phyloP scores from a whole-genome alignment of 1,140 invertebrate species.

The Ganaspis sp. region DNA sequence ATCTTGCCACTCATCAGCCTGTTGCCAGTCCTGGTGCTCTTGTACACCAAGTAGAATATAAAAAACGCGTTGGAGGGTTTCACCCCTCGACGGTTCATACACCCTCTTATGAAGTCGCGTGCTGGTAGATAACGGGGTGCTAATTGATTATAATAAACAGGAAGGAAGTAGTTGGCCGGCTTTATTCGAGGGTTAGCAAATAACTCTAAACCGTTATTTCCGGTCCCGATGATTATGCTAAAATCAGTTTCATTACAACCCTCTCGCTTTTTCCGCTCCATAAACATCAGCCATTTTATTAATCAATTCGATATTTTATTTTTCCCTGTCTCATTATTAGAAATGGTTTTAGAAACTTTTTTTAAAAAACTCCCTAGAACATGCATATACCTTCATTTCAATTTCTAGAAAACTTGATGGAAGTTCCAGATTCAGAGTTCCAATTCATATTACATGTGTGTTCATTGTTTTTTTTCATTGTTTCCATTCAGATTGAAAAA shows the following conservation, averaged over 20 bases:
- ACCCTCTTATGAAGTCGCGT: constrained; percentile 57
- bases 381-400: no score
- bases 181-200: constrained; percentile 57
- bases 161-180: constrained; percentile 55
- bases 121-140: constrained; percentile 69
- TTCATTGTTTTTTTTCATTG: no score
- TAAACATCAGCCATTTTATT: not conserved
- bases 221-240: constrained; percentile 41
- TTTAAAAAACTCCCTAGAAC: no score
- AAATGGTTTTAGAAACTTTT: no score
- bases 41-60: constrained; percentile 58
- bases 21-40: constrained; percentile 64
- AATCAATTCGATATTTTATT: no score
- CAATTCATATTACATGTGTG: no score
- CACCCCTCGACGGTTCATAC: constrained; percentile 63
- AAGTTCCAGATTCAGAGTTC: no score
- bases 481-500: no score
- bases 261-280: constrained; percentile 3
- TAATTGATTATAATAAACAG: constrained; percentile 75
- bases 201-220: constrained; percentile 55
- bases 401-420: no score
- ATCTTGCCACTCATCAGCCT: constrained; percentile 74
- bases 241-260: not conserved
- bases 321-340: no score
- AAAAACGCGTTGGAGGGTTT: constrained; percentile 69